Evolutionary conservation across 2,888 invertebrate genomes (phyloP), one percentile per base, ranked within the genome.

Genomic region (Opisthograptis luteolata): DNA sequence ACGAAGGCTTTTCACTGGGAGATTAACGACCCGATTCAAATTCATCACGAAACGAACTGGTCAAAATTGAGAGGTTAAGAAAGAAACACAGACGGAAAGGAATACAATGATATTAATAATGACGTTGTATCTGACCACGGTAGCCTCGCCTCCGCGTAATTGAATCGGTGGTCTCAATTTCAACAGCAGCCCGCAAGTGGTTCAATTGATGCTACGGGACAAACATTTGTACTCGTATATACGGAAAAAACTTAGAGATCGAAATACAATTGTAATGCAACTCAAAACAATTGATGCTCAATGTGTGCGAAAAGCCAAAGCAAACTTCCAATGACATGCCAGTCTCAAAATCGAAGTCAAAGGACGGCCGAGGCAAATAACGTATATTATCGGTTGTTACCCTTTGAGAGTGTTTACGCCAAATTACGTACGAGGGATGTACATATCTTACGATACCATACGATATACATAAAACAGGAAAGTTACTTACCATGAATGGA

Each of bases 1-100:
- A 73, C 73, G 64, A 68, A 73, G 70, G 62, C 55, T 64, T 62
- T 59, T 44, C 40, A 57, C 36, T 37, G 37, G 55, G 54, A 56
- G 68, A 70, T 60, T 59, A 39, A 52, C 41, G 58, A 43, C 42
- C 44, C 32, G 32, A 17, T 14, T 39, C 17, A 20, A 22, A 51
- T 51, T 25, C 31, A 19, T 41, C 35, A 39, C 31, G 25, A 36
- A 49, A 43, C 19, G 20, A 27, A 24, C 30, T 36, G 20, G 28
- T 30, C 28, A 27, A 19, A 25, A 24, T 2, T 8, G 15, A 20
- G 28, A 9, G 10, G 2, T 20, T 1, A 8, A 13, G 1, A 9
- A 25, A 10, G 2, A 10, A 13, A 30, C 13, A 3, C 7, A 12
- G n/a, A 13, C 2, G 1, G n/a, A 5, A 8, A 12, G 7, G 6